These are phyloP conservation scores for Melanotaenia boesemani DNA, from an alignment of 2,797 vertebrate species.

Conservation along the genomic window DNA sequence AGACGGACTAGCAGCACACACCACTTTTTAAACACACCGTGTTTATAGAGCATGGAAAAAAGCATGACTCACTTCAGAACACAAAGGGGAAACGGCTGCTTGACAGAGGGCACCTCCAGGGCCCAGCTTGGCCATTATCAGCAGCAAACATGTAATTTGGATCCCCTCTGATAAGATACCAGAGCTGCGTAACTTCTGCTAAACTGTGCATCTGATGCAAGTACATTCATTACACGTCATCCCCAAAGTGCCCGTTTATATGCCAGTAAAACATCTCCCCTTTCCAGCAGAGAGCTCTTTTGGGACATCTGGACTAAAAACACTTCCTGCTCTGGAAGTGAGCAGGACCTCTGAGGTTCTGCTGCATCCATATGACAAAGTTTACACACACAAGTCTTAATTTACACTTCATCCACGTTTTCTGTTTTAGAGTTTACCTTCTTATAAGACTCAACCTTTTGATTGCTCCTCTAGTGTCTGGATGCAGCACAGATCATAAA, in stretches of 20 bases:
- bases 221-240: slow-evolving; percentile 17
- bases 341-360: background rate
- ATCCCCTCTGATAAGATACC: slow-evolving; percentile 25
- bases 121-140: background rate
- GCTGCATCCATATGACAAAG: background rate
- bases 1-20: slow-evolving; percentile 12
- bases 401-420: background rate
- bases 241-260: slow-evolving; percentile 32
- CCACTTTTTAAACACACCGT: slow-evolving; percentile 7
- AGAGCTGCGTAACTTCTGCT: slow-evolving; percentile 1
- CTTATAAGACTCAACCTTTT: background rate
- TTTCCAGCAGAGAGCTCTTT: slow-evolving; percentile 46
- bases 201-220: slow-evolving; percentile 41
- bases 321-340: background rate
- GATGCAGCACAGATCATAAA: background rate
- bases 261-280: slow-evolving; percentile 46
- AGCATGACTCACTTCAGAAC: slow-evolving; percentile 21
- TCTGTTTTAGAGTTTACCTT: background rate
- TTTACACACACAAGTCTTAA: no score
- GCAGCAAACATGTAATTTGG: background rate
- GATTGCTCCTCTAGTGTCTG: background rate
- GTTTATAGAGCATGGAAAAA: slow-evolving; percentile 42
- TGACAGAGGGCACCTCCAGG: slow-evolving; percentile 15
- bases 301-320: slow-evolving; percentile 6
- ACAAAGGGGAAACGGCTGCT: slow-evolving; percentile 11